A percentile compares a stretch with the other conserved stretches of the same genome.
phyloP scores from a whole-genome alignment of 2,113 vertebrate genomes.

The Pomatorhinus ruficollis region DNA sequence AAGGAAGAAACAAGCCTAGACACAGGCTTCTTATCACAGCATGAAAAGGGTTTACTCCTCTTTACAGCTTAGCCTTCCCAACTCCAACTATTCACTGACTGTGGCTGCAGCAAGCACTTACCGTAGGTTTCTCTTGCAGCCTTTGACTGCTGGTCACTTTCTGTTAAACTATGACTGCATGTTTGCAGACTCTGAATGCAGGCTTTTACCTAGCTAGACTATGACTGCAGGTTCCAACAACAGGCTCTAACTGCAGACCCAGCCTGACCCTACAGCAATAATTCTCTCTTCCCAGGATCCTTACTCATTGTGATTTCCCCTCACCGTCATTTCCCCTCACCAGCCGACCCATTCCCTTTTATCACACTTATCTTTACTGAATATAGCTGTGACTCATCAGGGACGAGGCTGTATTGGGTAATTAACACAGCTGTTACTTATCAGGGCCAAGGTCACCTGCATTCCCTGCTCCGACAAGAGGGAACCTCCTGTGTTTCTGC shows the following conservation, averaged over 20 bases:
- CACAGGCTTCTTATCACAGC: not conserved
- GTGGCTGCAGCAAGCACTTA: not conserved
- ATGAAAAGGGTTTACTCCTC: not conserved
- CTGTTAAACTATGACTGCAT: not conserved
- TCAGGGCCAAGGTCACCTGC: too few species aligned
- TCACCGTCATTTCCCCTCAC: not conserved
- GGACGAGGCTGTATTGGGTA: not conserved
- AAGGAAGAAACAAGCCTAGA: not conserved
- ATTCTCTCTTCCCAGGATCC: not conserved
- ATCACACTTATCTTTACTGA: not conserved
- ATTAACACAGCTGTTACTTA: not conserved
- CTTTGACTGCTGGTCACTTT: not conserved
- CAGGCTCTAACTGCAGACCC: not conserved
- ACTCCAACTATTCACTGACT: not conserved
- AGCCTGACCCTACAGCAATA: not conserved
- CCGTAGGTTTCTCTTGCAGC: not conserved
- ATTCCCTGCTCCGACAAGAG: not conserved
- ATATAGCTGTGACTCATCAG: not conserved
- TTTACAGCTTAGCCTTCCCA: not conserved
- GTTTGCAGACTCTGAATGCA: not conserved
- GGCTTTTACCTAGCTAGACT: not conserved
- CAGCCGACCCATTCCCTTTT: not conserved
- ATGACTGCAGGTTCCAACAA: not conserved
- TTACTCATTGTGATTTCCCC: too few species aligned
- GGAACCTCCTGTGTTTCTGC: not conserved